Evolutionary conservation across 2,113 vertebrate species (phyloP), one percentile per base, ranked within the genome.

Genomic region (Glareola pratincola): DNA sequence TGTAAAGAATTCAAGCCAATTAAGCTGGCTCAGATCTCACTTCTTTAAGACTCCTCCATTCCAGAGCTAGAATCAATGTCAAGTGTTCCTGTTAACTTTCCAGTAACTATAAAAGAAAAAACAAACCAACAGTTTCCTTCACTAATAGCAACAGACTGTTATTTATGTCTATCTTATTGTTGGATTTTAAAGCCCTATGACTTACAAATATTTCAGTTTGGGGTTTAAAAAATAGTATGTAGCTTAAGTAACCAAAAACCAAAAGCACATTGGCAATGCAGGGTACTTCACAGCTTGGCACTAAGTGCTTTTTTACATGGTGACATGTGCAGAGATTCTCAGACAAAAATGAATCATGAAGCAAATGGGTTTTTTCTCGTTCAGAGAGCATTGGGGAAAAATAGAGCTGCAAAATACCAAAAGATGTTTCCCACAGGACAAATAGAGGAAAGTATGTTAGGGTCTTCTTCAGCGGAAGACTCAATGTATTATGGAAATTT

Each of bases 301-400:
- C 51, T 0, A 8, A 74, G 43, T 41, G 45, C 62, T 37, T 56
- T 63, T 63, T 48, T 47, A 19, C 66, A 47, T 13, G 32, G 75
- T 95, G 78, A 90, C 53, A 94, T 73, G 77, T 95, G 89, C 75
- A 79, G 72, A 95, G 66, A 92, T 91, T 89, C 78, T 94, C 94
- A 96, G 91, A 91, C 81, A 85, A 64, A 92, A 94, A 88, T 86
- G 85, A 95, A 79, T 97, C 91, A 67, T 29, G 48, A 84, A 86
- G 80, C 53, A 76, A 92, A 87, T 37, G 12, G 56, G 23, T 24
- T 36, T 78, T 95, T 75, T 56, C 43, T 62, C 51, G 57, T 82
- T 88, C 82, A 79, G 73, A 90, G 53, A 71, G 43, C 34, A 16
- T 1, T 76, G 68, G 75, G 24, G 36, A 43, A 88, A 93, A 94